A percentile compares a stretch with the other conserved stretches of the same genome.
These are phyloP conservation scores for Drosophila tani DNA, from an alignment of 1,140 invertebrate species.

Conservation along the genomic window DNA sequence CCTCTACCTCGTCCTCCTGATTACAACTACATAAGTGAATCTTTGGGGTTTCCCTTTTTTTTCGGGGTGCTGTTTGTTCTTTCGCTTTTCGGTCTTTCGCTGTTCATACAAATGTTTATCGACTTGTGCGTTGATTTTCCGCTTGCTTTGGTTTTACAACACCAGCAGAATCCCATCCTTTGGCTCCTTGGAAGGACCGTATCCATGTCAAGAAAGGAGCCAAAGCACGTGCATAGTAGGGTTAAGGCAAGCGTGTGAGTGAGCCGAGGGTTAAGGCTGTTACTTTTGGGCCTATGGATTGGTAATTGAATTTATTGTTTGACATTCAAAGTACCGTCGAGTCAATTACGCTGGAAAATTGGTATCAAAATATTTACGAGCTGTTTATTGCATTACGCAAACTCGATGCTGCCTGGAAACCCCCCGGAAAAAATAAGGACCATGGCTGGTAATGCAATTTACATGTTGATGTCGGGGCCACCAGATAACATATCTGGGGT, in stretches of 20 bases:
- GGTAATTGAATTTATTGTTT: conserved; percentile 84
- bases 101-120: conserved; percentile 75
- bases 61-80: conserved; percentile 16
- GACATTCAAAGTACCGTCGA: conserved; percentile 80
- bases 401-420: conserved; percentile 43
- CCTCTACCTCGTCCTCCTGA: neutral
- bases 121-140: conserved; percentile 78
- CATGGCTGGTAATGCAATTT: conserved; percentile 72
- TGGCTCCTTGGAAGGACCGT: conserved; percentile 37
- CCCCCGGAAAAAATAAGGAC: conserved; percentile 9
- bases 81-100: conserved; percentile 28
- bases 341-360: conserved; percentile 82
- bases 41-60: conserved; percentile 37
- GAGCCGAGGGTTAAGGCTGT: conserved; percentile 5
- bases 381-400: conserved; percentile 82
- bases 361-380: conserved; percentile 84
- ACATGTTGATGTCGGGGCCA: conserved; percentile 61
- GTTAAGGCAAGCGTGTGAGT: conserved; percentile 50
- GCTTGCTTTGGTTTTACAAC: conserved; percentile 76
- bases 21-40: conserved; percentile 54
- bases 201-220: conserved; percentile 50
- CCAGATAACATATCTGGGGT: conserved; percentile 30
- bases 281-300: conserved; percentile 61
- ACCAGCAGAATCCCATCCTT: conserved; percentile 19
- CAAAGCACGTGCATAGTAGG: conserved; percentile 66